A percentile compares a stretch with the other conserved stretches of the same genome.
Conservation (phyloP, 1,140 invertebrate species). For the Neodiprion pinetum region DNA sequence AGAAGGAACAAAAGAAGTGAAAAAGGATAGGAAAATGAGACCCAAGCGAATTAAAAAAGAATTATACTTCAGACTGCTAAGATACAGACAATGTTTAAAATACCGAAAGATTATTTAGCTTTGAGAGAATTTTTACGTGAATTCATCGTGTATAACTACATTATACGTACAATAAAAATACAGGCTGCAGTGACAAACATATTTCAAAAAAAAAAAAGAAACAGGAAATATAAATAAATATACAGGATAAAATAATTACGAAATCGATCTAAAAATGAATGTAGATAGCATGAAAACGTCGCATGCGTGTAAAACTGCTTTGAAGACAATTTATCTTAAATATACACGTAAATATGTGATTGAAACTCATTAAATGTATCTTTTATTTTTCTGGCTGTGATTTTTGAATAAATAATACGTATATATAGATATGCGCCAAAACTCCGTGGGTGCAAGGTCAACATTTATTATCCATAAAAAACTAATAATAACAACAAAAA, state of each 20-base stretch:
- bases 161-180: no score
- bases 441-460: no score
- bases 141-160: background rate
- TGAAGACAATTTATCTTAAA: background rate
- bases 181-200: no score
- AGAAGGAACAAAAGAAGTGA: constrained; percentile 10
- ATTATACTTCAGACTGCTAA: constrained; percentile 35
- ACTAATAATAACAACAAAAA: no score
- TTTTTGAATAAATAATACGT: background rate
- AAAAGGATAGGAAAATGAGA: constrained; percentile 28
- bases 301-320: no score
- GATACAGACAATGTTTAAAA: constrained; percentile 34
- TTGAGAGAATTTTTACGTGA: background rate
- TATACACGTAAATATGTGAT: constrained; percentile 10
- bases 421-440: background rate
- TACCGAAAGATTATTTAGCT: constrained; percentile 36
- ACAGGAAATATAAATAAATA: constrained; percentile 11
- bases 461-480: no score
- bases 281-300: no score
- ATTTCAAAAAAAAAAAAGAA: constrained; percentile 11
- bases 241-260: background rate
- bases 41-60: constrained; percentile 37
- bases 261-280: no score
- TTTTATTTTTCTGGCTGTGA: constrained; percentile 25
- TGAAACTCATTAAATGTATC: background rate